Percentiles rank a stretch among this genome's conserved stretches.
Evolutionary conservation across 2,888 invertebrate species (phyloP).

Genomic region (Carterocephalus palaemon): DNA sequence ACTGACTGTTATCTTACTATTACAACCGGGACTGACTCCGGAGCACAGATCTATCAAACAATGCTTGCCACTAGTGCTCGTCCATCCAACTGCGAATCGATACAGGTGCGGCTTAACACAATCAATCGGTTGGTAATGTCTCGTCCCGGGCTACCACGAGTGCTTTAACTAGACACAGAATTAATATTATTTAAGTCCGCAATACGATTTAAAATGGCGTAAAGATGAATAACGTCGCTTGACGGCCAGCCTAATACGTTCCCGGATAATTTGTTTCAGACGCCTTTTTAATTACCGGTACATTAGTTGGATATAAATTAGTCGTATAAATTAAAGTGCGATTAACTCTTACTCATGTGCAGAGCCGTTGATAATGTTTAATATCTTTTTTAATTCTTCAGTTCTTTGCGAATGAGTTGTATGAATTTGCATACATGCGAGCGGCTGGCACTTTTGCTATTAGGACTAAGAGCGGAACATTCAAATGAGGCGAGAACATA

Average conservation of each 20-base stretch:
- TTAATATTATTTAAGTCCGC: constrained; percentile 40
- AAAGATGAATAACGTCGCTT: constrained; percentile 25
- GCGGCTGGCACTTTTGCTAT: constrained; percentile 21
- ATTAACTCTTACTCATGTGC: constrained; percentile 8
- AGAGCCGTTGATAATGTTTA: constrained; percentile 19
- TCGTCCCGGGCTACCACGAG: too few species aligned
- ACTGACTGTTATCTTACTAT: too few species aligned
- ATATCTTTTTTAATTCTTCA: constrained; percentile 20
- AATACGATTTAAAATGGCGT: constrained; percentile 27
- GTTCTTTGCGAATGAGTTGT: constrained; percentile 18
- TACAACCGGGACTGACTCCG: too few species aligned
- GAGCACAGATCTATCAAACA: too few species aligned
- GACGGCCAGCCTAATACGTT: constrained; percentile 19
- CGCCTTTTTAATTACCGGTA: constrained; percentile 22
- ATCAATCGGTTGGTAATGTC: too few species aligned
- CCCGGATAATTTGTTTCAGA: constrained; percentile 24
- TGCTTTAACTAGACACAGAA: constrained; percentile 38
- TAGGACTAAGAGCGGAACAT: constrained; percentile 17
- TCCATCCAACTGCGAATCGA: too few species aligned
- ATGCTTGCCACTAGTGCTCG: too few species aligned
- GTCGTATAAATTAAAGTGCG: constrained; percentile 17
- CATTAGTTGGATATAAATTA: constrained; percentile 20
- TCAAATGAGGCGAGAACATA: constrained; percentile 19
- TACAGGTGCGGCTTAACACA: too few species aligned
- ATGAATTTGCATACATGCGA: constrained; percentile 18